Percentiles rank a stretch among this genome's conserved stretches.
These are phyloP conservation scores for Cyaniris semiargus DNA, from an alignment of 2,888 invertebrate species.

Conservation along the genomic window DNA sequence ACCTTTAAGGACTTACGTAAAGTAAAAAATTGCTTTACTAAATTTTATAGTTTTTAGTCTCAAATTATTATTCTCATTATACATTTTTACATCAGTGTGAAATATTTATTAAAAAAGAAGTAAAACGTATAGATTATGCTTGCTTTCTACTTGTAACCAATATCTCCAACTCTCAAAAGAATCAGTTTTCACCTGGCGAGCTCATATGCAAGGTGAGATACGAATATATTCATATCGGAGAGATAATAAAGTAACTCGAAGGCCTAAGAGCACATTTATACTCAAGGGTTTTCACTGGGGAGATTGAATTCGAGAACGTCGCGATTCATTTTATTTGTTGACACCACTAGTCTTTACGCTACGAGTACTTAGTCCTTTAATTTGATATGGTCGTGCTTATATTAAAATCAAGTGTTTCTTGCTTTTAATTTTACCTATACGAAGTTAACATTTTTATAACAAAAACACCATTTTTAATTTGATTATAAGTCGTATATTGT, in stretches of 20 bases:
- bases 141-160: neutral
- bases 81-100: neutral
- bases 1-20: neutral
- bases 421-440: neutral
- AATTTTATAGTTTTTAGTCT: neutral
- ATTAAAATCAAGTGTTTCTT: neutral
- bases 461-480: neutral
- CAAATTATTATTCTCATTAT: neutral
- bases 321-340: neutral
- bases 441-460: neutral
- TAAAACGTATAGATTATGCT: neutral
- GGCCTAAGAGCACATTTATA: constrained; percentile 8
- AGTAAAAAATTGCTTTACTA: neutral
- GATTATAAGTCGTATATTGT: too few species aligned
- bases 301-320: constrained; percentile 2
- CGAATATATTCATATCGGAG: constrained; percentile 12
- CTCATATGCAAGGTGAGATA: neutral
- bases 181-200: neutral
- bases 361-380: neutral
- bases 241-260: neutral
- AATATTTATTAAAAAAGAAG: neutral
- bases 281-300: neutral
- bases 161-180: neutral
- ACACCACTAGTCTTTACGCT: neutral
- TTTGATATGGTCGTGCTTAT: neutral